Conservation (phyloP, 2,888 invertebrate genomes). For the Marronus borbonicus region DNA sequence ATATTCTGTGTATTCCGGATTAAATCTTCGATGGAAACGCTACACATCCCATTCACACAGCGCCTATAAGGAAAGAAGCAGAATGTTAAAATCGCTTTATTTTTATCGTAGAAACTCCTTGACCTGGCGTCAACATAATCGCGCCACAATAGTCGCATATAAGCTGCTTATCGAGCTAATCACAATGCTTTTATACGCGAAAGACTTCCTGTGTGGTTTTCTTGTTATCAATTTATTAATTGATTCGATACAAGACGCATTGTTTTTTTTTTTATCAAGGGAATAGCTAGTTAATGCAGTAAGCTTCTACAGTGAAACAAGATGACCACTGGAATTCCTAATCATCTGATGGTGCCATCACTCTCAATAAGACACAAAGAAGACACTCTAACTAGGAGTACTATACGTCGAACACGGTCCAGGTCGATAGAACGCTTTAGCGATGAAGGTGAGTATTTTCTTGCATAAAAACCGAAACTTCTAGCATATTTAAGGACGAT, state of each 20-base stretch:
- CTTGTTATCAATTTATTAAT: slow-evolving; percentile 28
- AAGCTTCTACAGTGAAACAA: no score
- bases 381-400: slow-evolving; percentile 18
- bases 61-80: no score
- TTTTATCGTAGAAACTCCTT: no score
- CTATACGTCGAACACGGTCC: background rate
- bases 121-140: no score
- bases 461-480: background rate
- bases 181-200: slow-evolving; percentile 8
- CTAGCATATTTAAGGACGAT: no score
- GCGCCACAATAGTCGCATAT: background rate
- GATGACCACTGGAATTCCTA: slow-evolving; percentile 15
- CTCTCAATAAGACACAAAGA: slow-evolving; percentile 15
- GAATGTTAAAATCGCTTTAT: no score
- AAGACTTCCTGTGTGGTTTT: slow-evolving; percentile 38
- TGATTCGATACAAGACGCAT: background rate
- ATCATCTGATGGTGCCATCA: background rate
- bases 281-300: no score
- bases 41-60: no score
- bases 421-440: slow-evolving; percentile 8
- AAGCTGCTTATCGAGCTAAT: slow-evolving; percentile 3
- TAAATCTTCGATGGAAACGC: no score
- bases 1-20: no score
- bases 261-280: no score
- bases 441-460: slow-evolving; percentile 23